phyloP scores from a whole-genome alignment of 1,140 invertebrate genomes.

The Holotrichia oblita region DNA sequence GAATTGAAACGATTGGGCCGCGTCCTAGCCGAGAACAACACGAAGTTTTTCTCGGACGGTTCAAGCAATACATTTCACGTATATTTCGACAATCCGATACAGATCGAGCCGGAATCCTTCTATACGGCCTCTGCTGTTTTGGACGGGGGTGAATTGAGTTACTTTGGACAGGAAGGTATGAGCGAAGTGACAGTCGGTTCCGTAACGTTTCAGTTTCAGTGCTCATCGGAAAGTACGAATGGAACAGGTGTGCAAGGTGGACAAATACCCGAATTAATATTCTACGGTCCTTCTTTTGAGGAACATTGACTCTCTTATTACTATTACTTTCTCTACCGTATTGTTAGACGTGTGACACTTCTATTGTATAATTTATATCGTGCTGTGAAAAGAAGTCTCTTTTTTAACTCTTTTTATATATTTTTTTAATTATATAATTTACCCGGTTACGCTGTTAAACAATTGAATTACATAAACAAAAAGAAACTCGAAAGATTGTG shows the following conservation, averaged over 20 bases:
- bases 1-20: slow-evolving; percentile 87
- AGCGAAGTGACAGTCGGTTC: slow-evolving; percentile 88
- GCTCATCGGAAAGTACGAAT: slow-evolving; percentile 92
- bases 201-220: slow-evolving; percentile 94
- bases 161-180: slow-evolving; percentile 95
- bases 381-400: slow-evolving; percentile 42
- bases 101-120: slow-evolving; percentile 89
- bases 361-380: slow-evolving; percentile 34
- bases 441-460: background rate
- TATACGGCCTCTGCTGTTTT: slow-evolving; percentile 91
- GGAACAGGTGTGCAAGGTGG: slow-evolving; percentile 94
- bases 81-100: slow-evolving; percentile 92
- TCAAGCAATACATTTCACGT: slow-evolving; percentile 94
- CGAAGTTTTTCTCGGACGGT: slow-evolving; percentile 93
- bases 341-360: slow-evolving; percentile 37
- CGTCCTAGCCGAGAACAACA: slow-evolving; percentile 87
- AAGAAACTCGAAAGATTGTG: slow-evolving; percentile 43
- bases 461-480: slow-evolving; percentile 37
- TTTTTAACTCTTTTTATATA: slow-evolving; percentile 34
- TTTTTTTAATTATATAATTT: slow-evolving; percentile 26
- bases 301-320: slow-evolving; percentile 53
- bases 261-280: slow-evolving; percentile 93
- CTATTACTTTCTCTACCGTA: background rate
- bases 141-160: slow-evolving; percentile 90
- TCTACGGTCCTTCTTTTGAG: slow-evolving; percentile 81